phyloP scores from a whole-genome alignment of 2,797 vertebrate species.

The Alfaro cultratus region DNA sequence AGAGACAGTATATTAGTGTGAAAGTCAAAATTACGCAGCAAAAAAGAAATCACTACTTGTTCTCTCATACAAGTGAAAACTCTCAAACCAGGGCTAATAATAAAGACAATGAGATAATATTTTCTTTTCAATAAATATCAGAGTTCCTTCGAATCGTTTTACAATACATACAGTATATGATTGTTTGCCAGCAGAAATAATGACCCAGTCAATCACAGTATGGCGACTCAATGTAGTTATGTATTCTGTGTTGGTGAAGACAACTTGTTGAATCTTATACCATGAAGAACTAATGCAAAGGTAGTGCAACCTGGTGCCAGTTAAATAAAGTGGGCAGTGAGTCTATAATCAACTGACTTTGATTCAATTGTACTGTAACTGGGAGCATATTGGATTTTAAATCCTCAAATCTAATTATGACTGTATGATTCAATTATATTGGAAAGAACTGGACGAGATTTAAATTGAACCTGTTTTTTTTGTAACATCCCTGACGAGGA shows the following conservation, averaged over 20 bases:
- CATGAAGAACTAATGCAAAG: not conserved
- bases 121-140: not conserved
- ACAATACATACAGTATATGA: not conserved
- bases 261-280: not conserved
- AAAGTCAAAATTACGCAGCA: not conserved
- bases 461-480: not conserved
- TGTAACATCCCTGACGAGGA: not conserved
- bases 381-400: not conserved
- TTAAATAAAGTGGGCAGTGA: not conserved
- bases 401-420: not conserved
- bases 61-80: not conserved
- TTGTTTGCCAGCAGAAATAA: not conserved
- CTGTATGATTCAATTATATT: not conserved
- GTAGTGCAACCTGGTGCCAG: not conserved
- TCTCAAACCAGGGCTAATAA: not conserved
- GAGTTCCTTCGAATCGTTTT: not conserved
- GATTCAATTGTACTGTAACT: not conserved
- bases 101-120: not conserved
- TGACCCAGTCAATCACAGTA: not conserved
- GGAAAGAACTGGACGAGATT: not conserved
- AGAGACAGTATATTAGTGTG: not conserved
- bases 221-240: not conserved
- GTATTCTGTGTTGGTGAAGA: not conserved
- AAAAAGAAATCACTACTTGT: not conserved
- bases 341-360: not conserved